A percentile compares a stretch with the other conserved stretches of the same genome.
Conservation (phyloP, 2,113 vertebrate species). For the Aplodontia rufa region DNA sequence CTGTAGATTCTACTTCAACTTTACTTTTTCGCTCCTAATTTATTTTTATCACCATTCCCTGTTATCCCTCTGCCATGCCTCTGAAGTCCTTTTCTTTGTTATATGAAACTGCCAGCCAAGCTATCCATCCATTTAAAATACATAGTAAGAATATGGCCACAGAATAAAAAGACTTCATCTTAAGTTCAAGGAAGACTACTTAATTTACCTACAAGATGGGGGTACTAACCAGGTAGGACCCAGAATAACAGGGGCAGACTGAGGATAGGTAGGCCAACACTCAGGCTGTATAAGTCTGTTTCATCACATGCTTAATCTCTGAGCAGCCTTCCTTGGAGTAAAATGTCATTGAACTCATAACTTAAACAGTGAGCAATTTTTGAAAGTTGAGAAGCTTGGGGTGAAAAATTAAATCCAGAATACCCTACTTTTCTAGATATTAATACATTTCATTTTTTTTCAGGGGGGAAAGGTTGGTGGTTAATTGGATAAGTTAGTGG, state of each 20-base stretch:
- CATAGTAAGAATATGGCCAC: neutral
- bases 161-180: neutral
- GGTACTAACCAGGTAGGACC: neutral
- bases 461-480: neutral
- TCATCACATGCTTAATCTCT: neutral
- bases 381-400: neutral
- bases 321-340: neutral
- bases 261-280: neutral
- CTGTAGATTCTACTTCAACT: neutral
- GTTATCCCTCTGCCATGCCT: neutral
- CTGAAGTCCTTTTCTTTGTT: neutral
- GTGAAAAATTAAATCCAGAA: conserved; percentile 44
- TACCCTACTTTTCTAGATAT: conserved; percentile 49
- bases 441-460: conserved; percentile 62
- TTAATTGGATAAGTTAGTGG: conserved; percentile 39
- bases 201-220: neutral
- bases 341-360: neutral
- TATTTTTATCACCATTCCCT: neutral
- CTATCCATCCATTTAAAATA: neutral
- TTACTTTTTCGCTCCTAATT: neutral
- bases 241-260: neutral
- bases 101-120: neutral
- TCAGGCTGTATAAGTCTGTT: neutral
- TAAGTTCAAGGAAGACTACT: neutral
- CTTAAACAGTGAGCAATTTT: neutral